A percentile compares a stretch with the other conserved stretches of the same genome.
Evolutionary conservation across 2,113 vertebrate species (phyloP).

Genomic region (Pardalotus punctatus): DNA sequence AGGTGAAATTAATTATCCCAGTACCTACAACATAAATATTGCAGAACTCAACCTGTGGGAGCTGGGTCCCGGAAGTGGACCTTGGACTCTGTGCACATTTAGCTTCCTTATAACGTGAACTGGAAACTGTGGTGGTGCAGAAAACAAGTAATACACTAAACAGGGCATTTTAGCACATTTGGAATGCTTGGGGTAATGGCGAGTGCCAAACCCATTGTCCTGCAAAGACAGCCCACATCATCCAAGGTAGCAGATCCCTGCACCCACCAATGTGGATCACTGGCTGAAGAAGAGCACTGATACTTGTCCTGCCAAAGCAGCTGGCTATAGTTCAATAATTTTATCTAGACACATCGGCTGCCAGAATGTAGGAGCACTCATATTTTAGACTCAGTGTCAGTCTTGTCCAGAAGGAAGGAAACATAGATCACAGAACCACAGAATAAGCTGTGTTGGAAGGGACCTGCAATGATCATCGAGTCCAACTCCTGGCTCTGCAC

Average conservation of each 20-base stretch:
- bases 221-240: background rate
- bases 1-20: background rate
- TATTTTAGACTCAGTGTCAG: background rate
- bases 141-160: background rate
- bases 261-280: background rate
- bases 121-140: background rate
- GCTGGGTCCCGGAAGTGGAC: background rate
- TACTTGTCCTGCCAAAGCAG: background rate
- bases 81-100: background rate
- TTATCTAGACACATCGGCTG: background rate
- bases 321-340: background rate
- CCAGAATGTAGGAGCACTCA: background rate
- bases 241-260: background rate
- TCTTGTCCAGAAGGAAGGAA: background rate
- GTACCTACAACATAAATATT: background rate
- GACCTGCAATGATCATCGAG: background rate
- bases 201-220: background rate
- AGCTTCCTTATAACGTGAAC: background rate
- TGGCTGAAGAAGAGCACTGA: background rate
- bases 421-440: background rate
- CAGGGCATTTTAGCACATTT: background rate
- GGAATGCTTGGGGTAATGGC: accelerated
- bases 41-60: background rate
- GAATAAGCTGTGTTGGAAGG: background rate
- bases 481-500: background rate